These are phyloP conservation scores for Cyprinodon diabolis DNA, from an alignment of 2,797 vertebrate genomes.

Conservation along the genomic window DNA sequence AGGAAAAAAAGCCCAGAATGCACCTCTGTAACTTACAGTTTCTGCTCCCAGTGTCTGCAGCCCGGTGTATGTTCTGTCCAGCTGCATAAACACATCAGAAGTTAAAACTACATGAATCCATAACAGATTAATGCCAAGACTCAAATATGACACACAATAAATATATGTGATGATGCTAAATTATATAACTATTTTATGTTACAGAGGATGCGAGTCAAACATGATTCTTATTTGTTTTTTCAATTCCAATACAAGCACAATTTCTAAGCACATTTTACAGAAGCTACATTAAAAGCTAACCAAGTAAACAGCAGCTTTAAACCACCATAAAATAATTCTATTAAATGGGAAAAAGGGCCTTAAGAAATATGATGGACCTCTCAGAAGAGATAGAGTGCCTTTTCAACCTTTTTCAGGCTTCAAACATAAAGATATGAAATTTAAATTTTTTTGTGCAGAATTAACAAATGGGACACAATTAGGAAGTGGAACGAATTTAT, in stretches of 20 bases:
- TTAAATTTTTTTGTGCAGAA: no score
- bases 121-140: background rate
- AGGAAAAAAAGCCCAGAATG: constrained; percentile 1
- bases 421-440: no score
- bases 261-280: background rate
- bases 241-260: background rate
- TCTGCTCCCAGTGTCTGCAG: constrained; percentile 97
- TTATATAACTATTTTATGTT: background rate
- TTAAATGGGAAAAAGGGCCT: background rate
- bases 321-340: background rate
- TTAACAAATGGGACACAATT: no score
- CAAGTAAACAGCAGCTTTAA: background rate
- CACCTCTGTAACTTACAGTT: constrained; percentile 83
- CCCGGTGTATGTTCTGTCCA: constrained; percentile 98
- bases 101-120: background rate
- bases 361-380: background rate
- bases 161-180: background rate
- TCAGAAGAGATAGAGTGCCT: constrained; percentile 1
- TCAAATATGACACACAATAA: background rate
- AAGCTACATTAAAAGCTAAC: background rate
- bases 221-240: background rate
- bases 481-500: no score
- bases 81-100: constrained; percentile 74
- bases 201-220: background rate
- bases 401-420: no score